phyloP scores from a whole-genome alignment of 2,888 invertebrate genomes.

The Rugalucina vietnamica region DNA sequence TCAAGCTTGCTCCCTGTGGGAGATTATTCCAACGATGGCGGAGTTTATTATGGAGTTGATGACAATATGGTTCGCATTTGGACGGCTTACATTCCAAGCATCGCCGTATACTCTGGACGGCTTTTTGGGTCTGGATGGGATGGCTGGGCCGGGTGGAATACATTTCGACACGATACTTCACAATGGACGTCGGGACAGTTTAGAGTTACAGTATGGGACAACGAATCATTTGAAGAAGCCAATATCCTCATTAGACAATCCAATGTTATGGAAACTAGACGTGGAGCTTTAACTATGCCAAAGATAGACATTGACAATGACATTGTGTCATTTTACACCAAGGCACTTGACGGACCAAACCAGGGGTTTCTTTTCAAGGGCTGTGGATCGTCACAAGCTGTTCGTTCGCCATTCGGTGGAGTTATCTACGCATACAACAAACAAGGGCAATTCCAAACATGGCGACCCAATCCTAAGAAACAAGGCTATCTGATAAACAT shows the following conservation, averaged over 20 bases:
- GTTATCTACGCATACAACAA: constrained; percentile 32
- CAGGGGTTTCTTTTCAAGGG: constrained; percentile 36
- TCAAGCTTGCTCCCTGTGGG: background rate
- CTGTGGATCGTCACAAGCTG: constrained; percentile 31
- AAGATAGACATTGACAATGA: constrained; percentile 13
- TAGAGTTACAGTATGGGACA: constrained; percentile 13
- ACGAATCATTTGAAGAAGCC: background rate
- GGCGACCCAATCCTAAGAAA: constrained; percentile 32
- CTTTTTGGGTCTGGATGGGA: no score
- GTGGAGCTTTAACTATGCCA: background rate
- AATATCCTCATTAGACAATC: background rate
- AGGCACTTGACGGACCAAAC: constrained; percentile 40
- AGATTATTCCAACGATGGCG: constrained; percentile 15
- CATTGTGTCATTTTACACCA: constrained; percentile 23
- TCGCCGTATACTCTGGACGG: no score
- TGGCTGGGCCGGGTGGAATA: no score
- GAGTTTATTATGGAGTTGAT: constrained; percentile 28
- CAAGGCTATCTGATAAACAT: constrained; percentile 29
- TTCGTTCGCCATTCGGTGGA: constrained; percentile 30
- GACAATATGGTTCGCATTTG: constrained; percentile 33
- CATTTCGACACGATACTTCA: no score
- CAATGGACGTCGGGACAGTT: no score
- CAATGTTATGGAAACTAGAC: background rate
- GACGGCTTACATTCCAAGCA: background rate
- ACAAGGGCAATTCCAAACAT: constrained; percentile 20